Conservation (phyloP, 1,140 invertebrate genomes). For the Hirudo medicinalis region DNA sequence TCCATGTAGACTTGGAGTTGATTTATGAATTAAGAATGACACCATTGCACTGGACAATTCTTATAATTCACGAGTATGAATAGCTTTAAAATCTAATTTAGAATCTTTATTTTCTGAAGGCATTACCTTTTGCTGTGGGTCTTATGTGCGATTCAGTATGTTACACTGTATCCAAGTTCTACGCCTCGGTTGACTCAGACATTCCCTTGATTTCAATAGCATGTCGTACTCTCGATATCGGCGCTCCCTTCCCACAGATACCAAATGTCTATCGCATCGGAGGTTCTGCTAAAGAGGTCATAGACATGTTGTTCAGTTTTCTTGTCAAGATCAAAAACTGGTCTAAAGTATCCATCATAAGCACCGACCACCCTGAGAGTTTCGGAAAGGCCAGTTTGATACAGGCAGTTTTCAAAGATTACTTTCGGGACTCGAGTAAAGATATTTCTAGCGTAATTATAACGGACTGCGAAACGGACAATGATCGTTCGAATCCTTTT, state of each 20-base stretch:
- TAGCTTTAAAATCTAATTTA: too few relatives aligned
- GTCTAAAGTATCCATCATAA: not conserved
- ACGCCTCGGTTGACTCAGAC: not conserved
- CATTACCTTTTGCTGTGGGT: not conserved
- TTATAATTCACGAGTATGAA: too few relatives aligned
- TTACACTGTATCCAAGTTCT: conserved; percentile 1
- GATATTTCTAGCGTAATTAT: too few relatives aligned
- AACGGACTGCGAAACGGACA: too few relatives aligned
- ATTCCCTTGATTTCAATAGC: not conserved
- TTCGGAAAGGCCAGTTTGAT: not conserved
- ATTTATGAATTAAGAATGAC: too few relatives aligned
- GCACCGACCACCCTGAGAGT: not conserved
- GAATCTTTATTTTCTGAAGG: too few relatives aligned
- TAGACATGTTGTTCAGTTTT: not conserved
- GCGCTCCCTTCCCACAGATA: not conserved
- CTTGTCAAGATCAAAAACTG: not conserved
- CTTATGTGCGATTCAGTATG: not conserved
- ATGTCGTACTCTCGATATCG: not conserved
- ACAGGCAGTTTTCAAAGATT: not conserved
- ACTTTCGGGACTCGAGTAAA: too few relatives aligned
- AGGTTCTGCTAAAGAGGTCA: not conserved
- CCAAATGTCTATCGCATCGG: not conserved
- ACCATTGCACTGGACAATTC: too few relatives aligned
- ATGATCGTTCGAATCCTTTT: too few relatives aligned
- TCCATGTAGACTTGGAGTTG: too few relatives aligned